phyloP scores from a whole-genome alignment of 1,140 invertebrate genomes.

The Yoshiicerus persimilis region DNA sequence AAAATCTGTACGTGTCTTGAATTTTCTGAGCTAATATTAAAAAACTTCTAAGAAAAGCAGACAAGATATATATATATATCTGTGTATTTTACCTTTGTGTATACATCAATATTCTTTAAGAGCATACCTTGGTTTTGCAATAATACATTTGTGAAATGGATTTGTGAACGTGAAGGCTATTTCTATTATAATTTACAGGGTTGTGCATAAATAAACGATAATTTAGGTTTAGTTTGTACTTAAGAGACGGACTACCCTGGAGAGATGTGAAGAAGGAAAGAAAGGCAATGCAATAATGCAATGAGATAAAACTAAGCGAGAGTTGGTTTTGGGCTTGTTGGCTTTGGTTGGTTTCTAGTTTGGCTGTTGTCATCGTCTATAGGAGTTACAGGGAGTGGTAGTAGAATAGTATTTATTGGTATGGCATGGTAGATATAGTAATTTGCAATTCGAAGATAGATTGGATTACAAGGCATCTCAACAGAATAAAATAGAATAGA shows the following conservation, averaged over 20 bases:
- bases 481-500: constrained; percentile 24
- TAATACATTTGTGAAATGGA: no score
- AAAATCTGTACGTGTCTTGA: no score
- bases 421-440: background rate
- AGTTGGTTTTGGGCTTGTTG: background rate
- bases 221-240: background rate
- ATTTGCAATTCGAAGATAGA: constrained; percentile 15
- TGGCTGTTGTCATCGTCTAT: background rate
- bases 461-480: constrained; percentile 21
- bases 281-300: background rate
- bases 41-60: no score
- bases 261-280: background rate
- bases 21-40: no score
- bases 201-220: constrained; percentile 4
- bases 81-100: no score
- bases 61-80: no score
- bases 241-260: background rate
- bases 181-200: background rate
- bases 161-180: no score
- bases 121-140: no score
- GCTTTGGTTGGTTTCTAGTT: background rate
- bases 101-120: no score
- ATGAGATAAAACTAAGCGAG: background rate
- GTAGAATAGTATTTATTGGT: background rate
- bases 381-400: background rate